Evolutionary conservation across 1,140 invertebrate genomes (phyloP), one percentile per base, ranked within the genome.

Genomic region (Protaetia brevitarsis): DNA sequence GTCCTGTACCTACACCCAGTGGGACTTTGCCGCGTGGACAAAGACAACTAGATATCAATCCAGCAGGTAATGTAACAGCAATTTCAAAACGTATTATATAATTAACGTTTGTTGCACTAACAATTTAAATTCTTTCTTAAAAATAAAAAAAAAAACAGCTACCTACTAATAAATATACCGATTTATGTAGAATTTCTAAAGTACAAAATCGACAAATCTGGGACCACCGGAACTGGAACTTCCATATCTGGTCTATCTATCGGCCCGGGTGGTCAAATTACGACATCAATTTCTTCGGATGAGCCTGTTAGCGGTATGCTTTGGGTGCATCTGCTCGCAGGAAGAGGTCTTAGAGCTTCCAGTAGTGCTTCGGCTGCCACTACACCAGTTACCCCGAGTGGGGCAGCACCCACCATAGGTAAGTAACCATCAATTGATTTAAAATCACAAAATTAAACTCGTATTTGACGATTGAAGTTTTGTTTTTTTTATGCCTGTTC

Each of bases 271-370:
- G 79, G 78, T 13, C 71, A 82, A 29, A 82, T 81, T 2, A 78
- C 79, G 1, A 63, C 21, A 34, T 82, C 73, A 71, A 81, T 77
- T 68, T 82, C 75, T 21, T 51, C 41, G 7, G 79, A 83, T 21
- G 83, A 83, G 60, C 90, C 92, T 1, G 86, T 95, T 27, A 95
- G 93, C 66, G 95, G 95, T 4, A 87, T 97, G 80, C 81, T 97
- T 0, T 93, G 92, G 89, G 90, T 97, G 4, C 94, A 96, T 78
- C 81, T 98, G 31, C 81, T 96, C 23, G 93, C 93, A 2, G 95
- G 94, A 2, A 87, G 94, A 65, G 94, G 94, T 16, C 83, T 97
- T 19, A 86, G 94, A 71, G 88, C 92, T 10, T 88, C 91, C 0
- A 86, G 87, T 2, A 85, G 89, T 36, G 86, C 87, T 4, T 84